Base-by-base conservation (phyloP, 2,888 invertebrate species). In the Mesoligia furuncula region DNA sequence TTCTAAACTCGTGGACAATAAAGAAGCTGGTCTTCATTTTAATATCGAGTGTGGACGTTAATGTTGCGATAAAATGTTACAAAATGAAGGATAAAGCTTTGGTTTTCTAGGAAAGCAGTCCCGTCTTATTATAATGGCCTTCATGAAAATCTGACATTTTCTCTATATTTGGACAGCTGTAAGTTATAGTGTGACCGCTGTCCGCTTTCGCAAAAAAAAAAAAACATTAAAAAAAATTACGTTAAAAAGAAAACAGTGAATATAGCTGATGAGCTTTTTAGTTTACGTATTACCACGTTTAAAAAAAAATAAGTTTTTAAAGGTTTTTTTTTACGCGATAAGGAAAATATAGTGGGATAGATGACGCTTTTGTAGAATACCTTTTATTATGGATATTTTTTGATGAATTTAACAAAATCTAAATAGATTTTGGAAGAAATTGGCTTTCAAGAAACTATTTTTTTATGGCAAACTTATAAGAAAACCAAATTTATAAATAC, bases 1-100 rank as follows among this genome's bases (percentile, higher is more conserved):
- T n/a, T 78, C 88, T 81, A 84, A 83, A 79, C 31, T 69, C 62
- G 61, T 42, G n/a, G 74, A 67, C 65, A 77, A 57, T 87, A 83
- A 86, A 87, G 45, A 66, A 15, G 31, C 42, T 73, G 36, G 57
- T 74, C 57, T 74, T 81, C 59, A 71, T 83, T 87, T 83, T 72
- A 85, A 86, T 87, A 77, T 65, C 69, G 61, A 59, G 57, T 75
- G 61, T 39, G 73, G 45, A 68, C 65, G 54, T 81, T 62, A 85
- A 85, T 71, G 39, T 57, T 9, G 24, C 62, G 17, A 78, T 84
- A 71, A 81, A 85, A 76, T 62, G 62, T 70, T 64, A 64, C 69
- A 64, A 73, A 72, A 75, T 81, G 39, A 64, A 1, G 59, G 31
- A 4, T 31, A 48, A 9, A 15, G 24, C 8, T 31, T 24, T 15